A percentile compares a stretch with the other conserved stretches of the same genome.
phyloP scores from a whole-genome alignment of 2,113 vertebrate genomes.

The Ginglymostoma cirratum region DNA sequence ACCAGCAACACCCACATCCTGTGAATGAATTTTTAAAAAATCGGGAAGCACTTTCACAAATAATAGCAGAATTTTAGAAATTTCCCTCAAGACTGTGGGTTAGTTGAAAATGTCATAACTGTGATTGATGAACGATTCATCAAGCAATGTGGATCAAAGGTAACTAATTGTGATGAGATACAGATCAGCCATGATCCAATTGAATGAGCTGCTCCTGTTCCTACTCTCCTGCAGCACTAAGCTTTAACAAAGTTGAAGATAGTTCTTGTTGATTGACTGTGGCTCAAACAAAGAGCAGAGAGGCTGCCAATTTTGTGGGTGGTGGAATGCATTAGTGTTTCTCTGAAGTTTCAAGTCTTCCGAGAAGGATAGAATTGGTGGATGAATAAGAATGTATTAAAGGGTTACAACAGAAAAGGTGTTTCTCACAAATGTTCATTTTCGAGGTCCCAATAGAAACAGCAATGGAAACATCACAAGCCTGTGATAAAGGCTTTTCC shows the following conservation, averaged over 20 bases:
- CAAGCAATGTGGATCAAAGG: background rate
- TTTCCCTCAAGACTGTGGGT: background rate
- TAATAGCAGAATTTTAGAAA: background rate
- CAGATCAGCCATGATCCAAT: background rate
- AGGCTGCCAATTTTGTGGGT: background rate
- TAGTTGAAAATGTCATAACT: background rate
- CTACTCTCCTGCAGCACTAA: background rate
- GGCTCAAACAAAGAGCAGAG: background rate
- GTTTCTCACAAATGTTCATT: background rate
- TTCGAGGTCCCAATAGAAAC: background rate
- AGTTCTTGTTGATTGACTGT: background rate
- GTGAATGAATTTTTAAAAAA: too few relatives aligned
- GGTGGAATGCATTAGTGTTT: background rate
- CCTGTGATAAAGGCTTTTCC: background rate
- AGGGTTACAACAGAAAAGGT: background rate
- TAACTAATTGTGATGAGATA: too few relatives aligned
- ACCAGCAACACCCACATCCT: too few relatives aligned
- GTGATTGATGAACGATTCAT: background rate
- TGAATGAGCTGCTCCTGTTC: background rate
- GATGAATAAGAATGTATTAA: background rate
- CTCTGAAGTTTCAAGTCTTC: background rate
- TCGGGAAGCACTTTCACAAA: background rate
- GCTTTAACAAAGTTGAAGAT: background rate
- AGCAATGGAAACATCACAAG: background rate
- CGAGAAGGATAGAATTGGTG: background rate